Base-by-base conservation (phyloP, 1,140 invertebrate genomes). In the Papilio polytes region DNA sequence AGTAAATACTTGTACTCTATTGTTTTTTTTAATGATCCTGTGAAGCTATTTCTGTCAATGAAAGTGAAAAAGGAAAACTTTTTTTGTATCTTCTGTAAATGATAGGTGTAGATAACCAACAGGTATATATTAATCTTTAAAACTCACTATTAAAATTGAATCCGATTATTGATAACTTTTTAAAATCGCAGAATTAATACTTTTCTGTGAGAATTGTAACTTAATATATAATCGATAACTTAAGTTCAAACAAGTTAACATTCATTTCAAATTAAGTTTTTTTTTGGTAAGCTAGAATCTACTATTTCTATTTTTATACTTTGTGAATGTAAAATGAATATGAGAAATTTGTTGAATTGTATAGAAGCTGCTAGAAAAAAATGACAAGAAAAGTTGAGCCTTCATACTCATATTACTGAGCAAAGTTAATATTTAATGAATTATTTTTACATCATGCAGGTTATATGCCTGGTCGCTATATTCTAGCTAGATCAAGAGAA, bases 291-390 rank as follows among this genome's bases (percentile, higher is more conserved):
- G n/a, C 56, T 22, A 59, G 56, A 59, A 59, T 59, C 20, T 59
- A 59, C 56, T 59, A 6, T 59, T 59, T 59, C n/a, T 59, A 22
- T 22, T 59, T 59, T 59, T 59, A 59, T 59, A 59, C 56, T 59
- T 59, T 59, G 7, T 59, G 18, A 7, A 59, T 59, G 56, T 20
- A 7, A 59, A 20, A 59, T 20, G 56, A n/a, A 56, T 56, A 56
- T 56, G 8, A 1, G 13, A 10, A 3, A n/a, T n/a, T n/a, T n/a
- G 2, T 12, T 12, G 46, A 13, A 48, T 48, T 48, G 46, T 48
- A 48, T 1, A 10, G 12, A 48, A 48, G 48, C 10, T 51, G 2
- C 48, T 13, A 51, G 15, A 13, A 51, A 51, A 51, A 13, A 51
- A 51, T 1, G 3, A 46, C 46, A 46, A 12, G 12, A 51, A 51